Percentiles rank a stretch among this genome's conserved stretches.
Evolutionary conservation across 1,140 invertebrate genomes (phyloP).

Genomic region (Acyrthosiphon pisum): DNA sequence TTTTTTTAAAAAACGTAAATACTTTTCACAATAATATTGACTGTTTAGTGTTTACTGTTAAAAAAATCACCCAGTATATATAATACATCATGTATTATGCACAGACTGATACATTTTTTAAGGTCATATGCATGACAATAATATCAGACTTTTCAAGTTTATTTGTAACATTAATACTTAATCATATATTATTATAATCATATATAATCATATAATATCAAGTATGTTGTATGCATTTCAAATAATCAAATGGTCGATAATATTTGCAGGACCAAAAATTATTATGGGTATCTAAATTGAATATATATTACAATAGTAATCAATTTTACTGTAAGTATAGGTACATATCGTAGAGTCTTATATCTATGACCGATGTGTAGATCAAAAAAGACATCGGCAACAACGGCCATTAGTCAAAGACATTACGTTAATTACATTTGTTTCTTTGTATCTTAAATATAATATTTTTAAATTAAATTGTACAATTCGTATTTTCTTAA

Average conservation of each 20-base stretch:
- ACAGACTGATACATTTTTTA: background rate
- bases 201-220: background rate
- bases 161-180: background rate
- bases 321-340: background rate
- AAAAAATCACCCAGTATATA: background rate
- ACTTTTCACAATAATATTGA: background rate
- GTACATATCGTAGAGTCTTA: background rate
- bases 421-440: no score
- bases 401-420: no score
- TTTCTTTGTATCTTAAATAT: no score
- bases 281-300: background rate
- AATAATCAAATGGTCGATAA: background rate
- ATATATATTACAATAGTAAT: background rate
- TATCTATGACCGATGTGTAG: background rate
- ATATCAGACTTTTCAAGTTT: background rate
- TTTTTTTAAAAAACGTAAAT: background rate
- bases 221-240: background rate
- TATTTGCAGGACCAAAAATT: background rate
- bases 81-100: background rate
- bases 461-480: no score
- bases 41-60: background rate
- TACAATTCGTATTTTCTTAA: no score
- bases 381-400: no score
- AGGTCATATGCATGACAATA: conserved; percentile 5
- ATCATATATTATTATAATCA: conserved; percentile 20